Percentiles rank a stretch among this genome's conserved stretches.
These are phyloP conservation scores for Pygoscelis antarcticus DNA, from an alignment of 2,113 vertebrate genomes.

Conservation along the genomic window DNA sequence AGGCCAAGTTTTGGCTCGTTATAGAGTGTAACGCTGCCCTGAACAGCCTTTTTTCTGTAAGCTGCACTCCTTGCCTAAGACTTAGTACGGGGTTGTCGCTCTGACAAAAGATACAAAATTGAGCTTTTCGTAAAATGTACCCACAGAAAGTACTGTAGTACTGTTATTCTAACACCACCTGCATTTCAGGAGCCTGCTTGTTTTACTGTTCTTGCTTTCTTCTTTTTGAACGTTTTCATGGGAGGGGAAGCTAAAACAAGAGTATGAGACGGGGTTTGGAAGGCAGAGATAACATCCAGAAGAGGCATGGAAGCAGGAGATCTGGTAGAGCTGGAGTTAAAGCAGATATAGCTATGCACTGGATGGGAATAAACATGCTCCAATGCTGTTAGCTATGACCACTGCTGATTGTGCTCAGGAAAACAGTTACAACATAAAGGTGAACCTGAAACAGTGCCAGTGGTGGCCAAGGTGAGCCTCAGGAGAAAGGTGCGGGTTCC, in stretches of 20 bases:
- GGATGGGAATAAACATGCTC: neutral
- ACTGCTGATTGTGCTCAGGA: neutral
- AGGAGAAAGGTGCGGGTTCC: neutral
- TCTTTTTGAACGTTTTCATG: neutral
- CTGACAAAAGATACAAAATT: neutral
- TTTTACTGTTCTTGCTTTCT: neutral
- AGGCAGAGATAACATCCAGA: neutral
- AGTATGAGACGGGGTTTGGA: neutral
- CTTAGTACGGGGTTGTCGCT: neutral
- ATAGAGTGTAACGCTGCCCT: neutral
- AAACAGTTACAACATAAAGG: neutral
- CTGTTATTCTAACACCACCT: neutral
- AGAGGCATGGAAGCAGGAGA: neutral
- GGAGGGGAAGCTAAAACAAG: neutral
- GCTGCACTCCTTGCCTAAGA: neutral
- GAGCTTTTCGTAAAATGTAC: neutral
- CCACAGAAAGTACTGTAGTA: neutral
- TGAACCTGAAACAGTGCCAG: neutral
- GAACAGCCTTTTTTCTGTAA: neutral
- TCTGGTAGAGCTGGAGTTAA: neutral
- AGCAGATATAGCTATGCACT: neutral
- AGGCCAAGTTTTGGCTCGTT: neutral
- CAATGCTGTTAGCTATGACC: neutral
- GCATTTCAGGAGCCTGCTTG: neutral
- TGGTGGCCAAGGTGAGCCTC: neutral